Conservation (phyloP, 2,888 invertebrate genomes). For the Meliscaeva auricollis region DNA sequence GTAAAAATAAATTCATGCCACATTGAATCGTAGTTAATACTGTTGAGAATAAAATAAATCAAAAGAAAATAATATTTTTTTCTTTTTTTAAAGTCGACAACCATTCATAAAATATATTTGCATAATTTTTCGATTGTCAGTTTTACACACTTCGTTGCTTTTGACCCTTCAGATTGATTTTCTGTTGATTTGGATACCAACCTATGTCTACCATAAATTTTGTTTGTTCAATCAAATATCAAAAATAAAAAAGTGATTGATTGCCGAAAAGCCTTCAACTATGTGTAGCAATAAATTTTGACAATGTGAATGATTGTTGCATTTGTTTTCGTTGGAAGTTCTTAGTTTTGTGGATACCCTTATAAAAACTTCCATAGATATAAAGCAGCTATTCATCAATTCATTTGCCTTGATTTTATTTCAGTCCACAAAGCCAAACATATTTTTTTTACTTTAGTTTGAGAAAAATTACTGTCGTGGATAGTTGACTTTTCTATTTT, state of each 20-base stretch:
- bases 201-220: slow-evolving; percentile 13
- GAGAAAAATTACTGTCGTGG: background rate
- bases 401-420: background rate
- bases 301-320: slow-evolving; percentile 8
- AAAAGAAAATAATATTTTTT: background rate
- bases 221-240: slow-evolving; percentile 36
- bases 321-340: background rate
- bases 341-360: background rate
- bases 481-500: slow-evolving; percentile 2
- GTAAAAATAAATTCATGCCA: background rate
- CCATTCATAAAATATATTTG: slow-evolving; percentile 19
- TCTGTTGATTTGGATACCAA: slow-evolving; percentile 24
- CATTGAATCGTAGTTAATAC: slow-evolving; percentile 2
- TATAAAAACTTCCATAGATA: background rate
- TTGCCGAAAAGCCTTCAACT: slow-evolving; percentile 7
- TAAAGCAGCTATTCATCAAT: slow-evolving; percentile 8
- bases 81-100: background rate
- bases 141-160: slow-evolving; percentile 13
- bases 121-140: slow-evolving; percentile 42
- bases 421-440: too few relatives aligned
- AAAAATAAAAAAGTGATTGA: slow-evolving; percentile 29
- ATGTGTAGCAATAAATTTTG: slow-evolving; percentile 26
- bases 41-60: background rate
- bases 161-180: slow-evolving; percentile 36
- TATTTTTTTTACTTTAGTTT: background rate